phyloP scores from a whole-genome alignment of 2,113 vertebrate genomes.

The Sphyrna mokarran region DNA sequence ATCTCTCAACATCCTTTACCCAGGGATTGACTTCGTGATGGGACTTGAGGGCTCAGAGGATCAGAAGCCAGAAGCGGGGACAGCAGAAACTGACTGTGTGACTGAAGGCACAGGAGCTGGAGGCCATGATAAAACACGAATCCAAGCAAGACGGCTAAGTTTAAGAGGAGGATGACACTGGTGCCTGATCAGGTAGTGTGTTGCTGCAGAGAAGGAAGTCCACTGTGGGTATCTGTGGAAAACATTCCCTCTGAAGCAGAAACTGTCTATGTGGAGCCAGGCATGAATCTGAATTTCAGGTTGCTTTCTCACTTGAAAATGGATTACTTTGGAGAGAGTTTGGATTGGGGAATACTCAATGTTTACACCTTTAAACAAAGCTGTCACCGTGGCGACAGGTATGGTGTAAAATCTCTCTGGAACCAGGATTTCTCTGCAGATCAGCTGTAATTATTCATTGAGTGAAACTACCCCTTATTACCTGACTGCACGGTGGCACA shows the following conservation, averaged over 20 bases:
- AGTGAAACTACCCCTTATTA: constrained; percentile 45
- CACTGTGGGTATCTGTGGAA: constrained; percentile 81
- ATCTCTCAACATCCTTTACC: constrained; percentile 72
- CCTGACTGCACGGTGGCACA: too few species aligned
- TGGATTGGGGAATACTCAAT: constrained; percentile 84
- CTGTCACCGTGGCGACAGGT: constrained; percentile 62
- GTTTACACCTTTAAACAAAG: constrained; percentile 77
- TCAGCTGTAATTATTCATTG: too few species aligned
- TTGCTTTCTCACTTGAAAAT: constrained; percentile 78
- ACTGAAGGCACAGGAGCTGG: constrained; percentile 57
- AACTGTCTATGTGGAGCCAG: constrained; percentile 77
- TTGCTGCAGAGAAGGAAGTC: constrained; percentile 70
- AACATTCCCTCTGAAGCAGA: constrained; percentile 69
- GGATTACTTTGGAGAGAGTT: constrained; percentile 72
- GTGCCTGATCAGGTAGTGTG: constrained; percentile 91
- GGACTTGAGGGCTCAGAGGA: constrained; percentile 68
- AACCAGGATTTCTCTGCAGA: constrained; percentile 74
- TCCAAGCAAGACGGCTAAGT: constrained; percentile 70
- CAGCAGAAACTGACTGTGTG: constrained; percentile 27
- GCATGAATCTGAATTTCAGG: constrained; percentile 90
- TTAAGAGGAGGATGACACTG: constrained; percentile 66
- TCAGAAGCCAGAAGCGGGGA: constrained; percentile 39
- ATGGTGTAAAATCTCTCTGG: constrained; percentile 82
- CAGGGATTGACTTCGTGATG: constrained; percentile 84
- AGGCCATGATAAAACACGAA: constrained; percentile 82